These are phyloP conservation scores for Stylophora pistillata DNA, from an alignment of 64 coral and sea anemone species.

Conservation along the genomic window DNA sequence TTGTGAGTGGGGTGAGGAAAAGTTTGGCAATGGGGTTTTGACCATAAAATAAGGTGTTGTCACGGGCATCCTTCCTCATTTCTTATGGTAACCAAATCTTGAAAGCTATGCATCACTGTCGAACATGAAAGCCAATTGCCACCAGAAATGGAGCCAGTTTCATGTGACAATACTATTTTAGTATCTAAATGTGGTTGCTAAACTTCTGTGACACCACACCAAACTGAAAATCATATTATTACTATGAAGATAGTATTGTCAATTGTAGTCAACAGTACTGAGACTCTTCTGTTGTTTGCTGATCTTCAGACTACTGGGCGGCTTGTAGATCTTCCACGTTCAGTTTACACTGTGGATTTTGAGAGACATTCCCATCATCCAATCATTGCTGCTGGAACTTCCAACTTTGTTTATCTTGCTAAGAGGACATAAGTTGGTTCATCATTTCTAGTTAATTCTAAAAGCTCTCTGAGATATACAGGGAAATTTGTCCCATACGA, in stretches of 20 bases:
- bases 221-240: no score
- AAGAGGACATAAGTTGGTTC: conserved; percentile 25
- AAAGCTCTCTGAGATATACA: not conserved
- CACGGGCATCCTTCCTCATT: no score
- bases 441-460: not conserved
- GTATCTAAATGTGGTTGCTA: no score
- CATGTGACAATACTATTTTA: no score
- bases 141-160: no score
- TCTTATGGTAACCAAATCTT: no score
- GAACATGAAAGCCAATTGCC: no score
- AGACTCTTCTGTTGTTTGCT: not conserved
- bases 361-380: conserved; percentile 70
- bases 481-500: not conserved
- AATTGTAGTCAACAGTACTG: not conserved
- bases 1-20: no score
- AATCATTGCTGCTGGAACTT: conserved; percentile 74
- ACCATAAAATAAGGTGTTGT: no score
- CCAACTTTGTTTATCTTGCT: conserved; percentile 81
- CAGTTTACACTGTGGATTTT: conserved; percentile 90
- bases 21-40: no score
- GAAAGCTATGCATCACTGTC: no score
- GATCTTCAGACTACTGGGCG: conserved; percentile 78
- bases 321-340: conserved; percentile 88
- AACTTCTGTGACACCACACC: no score
- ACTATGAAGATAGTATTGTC: not conserved